Conservation (phyloP, 2,113 vertebrate genomes). For the Numenius arquata region DNA sequence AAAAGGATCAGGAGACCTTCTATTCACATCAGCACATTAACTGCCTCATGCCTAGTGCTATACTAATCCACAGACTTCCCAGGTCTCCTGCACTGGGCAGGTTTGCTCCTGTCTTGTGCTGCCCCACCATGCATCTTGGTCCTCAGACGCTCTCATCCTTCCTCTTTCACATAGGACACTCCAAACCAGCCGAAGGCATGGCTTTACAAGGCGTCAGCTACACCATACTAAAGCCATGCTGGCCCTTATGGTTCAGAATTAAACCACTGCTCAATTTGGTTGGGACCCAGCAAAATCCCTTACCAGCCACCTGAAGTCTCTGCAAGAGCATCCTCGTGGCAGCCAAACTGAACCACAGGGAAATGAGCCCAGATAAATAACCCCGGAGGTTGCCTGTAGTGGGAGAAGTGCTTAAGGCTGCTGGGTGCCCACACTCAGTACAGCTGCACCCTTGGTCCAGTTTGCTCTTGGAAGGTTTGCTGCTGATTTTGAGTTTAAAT, state of each 20-base stretch:
- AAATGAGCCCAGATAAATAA: background rate
- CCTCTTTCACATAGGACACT: background rate
- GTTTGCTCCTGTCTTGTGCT: background rate
- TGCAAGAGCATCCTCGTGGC: background rate
- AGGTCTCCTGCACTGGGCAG: background rate
- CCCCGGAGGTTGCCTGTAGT: accelerated
- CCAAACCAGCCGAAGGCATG: background rate
- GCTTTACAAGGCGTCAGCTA: background rate
- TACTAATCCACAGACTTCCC: background rate
- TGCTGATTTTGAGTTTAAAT: background rate
- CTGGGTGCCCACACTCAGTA: background rate
- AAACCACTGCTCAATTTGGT: background rate
- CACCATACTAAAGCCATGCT: background rate
- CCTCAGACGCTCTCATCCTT: background rate
- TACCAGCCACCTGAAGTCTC: background rate
- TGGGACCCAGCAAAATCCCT: background rate
- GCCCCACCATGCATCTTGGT: background rate
- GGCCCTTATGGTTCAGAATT: background rate
- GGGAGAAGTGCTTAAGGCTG: background rate
- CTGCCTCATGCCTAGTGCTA: background rate
- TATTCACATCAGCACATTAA: background rate
- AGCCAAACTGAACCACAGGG: background rate
- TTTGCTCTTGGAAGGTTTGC: background rate
- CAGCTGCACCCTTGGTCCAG: background rate
- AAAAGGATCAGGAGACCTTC: background rate